Evolutionary conservation across 2,888 invertebrate genomes (phyloP), one percentile per base, ranked within the genome.

Genomic region (Philereme transversata): DNA sequence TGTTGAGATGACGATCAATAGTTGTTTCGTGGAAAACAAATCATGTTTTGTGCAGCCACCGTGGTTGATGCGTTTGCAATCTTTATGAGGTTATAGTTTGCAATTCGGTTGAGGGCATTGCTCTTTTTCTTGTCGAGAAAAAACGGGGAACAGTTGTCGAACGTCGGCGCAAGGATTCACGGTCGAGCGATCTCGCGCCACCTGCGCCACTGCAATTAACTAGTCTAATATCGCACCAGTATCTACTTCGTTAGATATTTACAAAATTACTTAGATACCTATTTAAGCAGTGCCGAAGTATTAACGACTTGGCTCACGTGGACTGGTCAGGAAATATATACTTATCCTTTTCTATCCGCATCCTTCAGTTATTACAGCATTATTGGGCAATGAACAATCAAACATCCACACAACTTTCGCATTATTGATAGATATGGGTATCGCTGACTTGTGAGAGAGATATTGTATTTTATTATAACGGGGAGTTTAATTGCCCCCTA

Each of bases 101-200:
- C 73, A 72, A 75, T 76, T 79, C 65, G 52, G 75, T 66, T 72
- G 80, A 78, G 88, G 89, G 79, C 88, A 75, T 82, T 90, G 88
- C 83, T 87, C 91, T 88, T 80, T 69, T 73, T 72, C 75, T 79
- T 80, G 76, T 70, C 77, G 72, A 80, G 75, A 78, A 85, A 89
- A 89, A 88, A 84, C 81, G 78, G 76, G 84, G 81, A 88, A 87
- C 90, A 88, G 88, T 89, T 88, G 88, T 80, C 49, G 57, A 45
- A 54, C 57, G 57, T 77, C 71, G 75, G 77, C 71, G 88, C 75
- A 85, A 86, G 88, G 87, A 82, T 87, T 89, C 86, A 90, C 83
- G 90, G 89, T 89, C 81, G 90, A 90, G 87, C 83, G 86, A 77
- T 69, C 77, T 64, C 76, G 82, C 83, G 82, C 84, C 89, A 88